phyloP scores from a whole-genome alignment of 2,113 vertebrate genomes.

The Apaloderma vittatum region DNA sequence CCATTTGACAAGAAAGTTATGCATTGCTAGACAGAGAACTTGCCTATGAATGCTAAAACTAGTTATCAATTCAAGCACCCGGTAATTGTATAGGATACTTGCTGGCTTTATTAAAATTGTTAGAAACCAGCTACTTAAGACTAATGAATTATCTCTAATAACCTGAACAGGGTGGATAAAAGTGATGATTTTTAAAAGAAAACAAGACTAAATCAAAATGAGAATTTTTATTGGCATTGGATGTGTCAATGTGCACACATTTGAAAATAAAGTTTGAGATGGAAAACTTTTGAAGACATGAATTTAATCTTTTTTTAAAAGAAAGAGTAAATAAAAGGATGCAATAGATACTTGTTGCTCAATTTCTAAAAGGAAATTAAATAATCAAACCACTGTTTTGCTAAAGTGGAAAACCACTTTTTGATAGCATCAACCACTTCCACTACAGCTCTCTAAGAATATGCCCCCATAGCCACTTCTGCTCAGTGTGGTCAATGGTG shows the following conservation, averaged over 20 bases:
- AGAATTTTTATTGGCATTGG: not conserved
- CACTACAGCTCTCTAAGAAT: not conserved
- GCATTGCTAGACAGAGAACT: not conserved
- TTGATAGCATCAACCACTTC: not conserved
- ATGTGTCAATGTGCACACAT: not conserved
- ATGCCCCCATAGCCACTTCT: not conserved
- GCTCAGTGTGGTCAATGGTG: not conserved
- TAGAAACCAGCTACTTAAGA: not conserved
- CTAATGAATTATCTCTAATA: not conserved
- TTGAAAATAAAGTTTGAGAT: not conserved
- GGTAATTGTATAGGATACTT: not conserved
- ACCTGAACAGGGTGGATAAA: not conserved
- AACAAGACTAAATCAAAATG: not conserved
- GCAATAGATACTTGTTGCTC: not conserved
- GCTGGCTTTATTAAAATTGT: not conserved
- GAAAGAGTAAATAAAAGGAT: not conserved
- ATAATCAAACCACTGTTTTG: not conserved
- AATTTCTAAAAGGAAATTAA: not conserved
- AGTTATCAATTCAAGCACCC: not conserved
- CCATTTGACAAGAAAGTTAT: not conserved
- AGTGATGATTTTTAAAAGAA: not conserved
- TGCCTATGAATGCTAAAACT: not conserved
- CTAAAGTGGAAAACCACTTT: not conserved
- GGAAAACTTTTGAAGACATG: not conserved
- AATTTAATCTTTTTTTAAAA: not conserved